phyloP scores from a whole-genome alignment of 1,140 invertebrate species.

The Leptinotarsa lineolata region DNA sequence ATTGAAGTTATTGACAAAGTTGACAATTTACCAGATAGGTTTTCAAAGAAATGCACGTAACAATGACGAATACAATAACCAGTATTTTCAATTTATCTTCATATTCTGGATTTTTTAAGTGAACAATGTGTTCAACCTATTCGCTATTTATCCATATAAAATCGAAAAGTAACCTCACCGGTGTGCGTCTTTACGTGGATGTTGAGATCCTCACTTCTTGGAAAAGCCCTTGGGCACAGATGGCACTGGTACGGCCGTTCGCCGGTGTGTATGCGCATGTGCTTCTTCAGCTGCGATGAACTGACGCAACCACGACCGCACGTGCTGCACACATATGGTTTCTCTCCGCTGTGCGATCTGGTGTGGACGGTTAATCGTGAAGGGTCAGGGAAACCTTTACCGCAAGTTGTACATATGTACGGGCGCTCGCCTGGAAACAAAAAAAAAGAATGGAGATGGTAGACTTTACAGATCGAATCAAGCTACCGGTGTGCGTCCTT shows the following conservation, averaged over 20 bases:
- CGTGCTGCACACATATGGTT: conserved; percentile 66
- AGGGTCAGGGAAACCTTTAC: conserved; percentile 58
- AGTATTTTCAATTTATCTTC: no score
- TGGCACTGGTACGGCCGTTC: conserved; percentile 51
- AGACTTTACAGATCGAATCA: background rate
- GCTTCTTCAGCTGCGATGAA: conserved; percentile 56
- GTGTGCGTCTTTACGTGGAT: conserved; percentile 52
- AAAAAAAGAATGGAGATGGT: background rate
- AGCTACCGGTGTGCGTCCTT: conserved; percentile 58
- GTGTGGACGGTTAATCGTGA: conserved; percentile 60
- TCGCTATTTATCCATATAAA: no score
- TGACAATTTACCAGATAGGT: no score
- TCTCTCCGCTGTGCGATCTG: conserved; percentile 67
- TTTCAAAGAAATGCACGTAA: no score
- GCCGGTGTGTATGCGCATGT: conserved; percentile 55
- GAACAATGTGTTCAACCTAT: no score
- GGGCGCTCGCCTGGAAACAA: conserved; percentile 57
- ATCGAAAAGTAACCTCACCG: conserved; percentile 32
- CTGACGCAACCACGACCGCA: conserved; percentile 56
- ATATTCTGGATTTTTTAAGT: no score
- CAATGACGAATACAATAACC: no score
- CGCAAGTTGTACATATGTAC: conserved; percentile 56
- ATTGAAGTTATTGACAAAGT: no score
- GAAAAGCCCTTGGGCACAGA: conserved; percentile 51
- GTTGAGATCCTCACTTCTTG: conserved; percentile 48